Percentiles rank a stretch among this genome's conserved stretches.
Conservation (phyloP, 2,797 vertebrate species). For the Crax fasciolata region DNA sequence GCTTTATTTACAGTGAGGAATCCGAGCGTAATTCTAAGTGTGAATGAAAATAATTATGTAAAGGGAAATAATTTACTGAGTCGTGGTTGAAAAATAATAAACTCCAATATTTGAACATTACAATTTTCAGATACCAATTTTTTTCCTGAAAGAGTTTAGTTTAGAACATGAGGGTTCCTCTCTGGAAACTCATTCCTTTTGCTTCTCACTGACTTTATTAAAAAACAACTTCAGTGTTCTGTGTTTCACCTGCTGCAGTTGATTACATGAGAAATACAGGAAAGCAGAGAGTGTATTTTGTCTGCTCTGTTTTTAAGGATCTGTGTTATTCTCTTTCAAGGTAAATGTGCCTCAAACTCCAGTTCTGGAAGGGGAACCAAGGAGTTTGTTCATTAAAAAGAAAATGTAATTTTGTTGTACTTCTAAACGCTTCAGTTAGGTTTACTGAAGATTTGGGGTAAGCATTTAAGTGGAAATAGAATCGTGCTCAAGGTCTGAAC, state of each 20-base stretch:
- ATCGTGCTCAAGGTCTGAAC: background rate
- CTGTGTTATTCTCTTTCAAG: slow-evolving; percentile 19
- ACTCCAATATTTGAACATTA: background rate
- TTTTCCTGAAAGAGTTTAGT: background rate
- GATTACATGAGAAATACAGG: background rate
- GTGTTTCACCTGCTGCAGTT: slow-evolving; percentile 29
- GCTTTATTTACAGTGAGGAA: slow-evolving; percentile 1
- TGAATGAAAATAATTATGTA: slow-evolving; percentile 7
- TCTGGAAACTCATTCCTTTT: slow-evolving; percentile 31
- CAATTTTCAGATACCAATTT: background rate
- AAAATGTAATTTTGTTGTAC: background rate
- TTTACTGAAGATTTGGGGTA: background rate
- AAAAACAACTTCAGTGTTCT: slow-evolving; percentile 32
- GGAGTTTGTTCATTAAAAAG: slow-evolving; percentile 14
- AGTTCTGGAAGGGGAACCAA: background rate
- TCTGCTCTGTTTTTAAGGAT: slow-evolving; percentile 36
- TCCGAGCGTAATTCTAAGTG: slow-evolving; percentile 38
- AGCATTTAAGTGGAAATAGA: background rate
- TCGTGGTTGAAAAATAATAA: background rate
- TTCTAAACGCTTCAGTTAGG: background rate
- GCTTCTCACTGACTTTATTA: slow-evolving; percentile 9
- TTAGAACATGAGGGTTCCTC: background rate
- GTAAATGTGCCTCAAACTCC: background rate
- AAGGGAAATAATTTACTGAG: background rate
- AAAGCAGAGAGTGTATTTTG: slow-evolving; percentile 6